Percentiles rank a stretch among this genome's conserved stretches.
Evolutionary conservation across 2,888 invertebrate genomes (phyloP).

Genomic region (Oligia strigilis): DNA sequence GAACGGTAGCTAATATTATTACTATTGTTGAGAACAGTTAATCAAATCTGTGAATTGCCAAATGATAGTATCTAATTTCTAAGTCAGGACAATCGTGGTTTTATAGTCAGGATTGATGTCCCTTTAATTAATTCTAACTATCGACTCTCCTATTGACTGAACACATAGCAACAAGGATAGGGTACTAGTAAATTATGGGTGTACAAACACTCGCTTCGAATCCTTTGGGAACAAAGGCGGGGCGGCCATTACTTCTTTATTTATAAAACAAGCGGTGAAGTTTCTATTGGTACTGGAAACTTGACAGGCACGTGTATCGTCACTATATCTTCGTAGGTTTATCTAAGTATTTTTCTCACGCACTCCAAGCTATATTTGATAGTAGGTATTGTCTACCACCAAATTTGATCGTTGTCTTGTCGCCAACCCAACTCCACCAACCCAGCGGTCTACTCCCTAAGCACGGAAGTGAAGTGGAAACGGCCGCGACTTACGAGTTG

Average conservation of each 20-base stretch:
- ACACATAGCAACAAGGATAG: constrained; percentile 17
- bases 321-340: constrained; percentile 1
- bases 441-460: too few relatives aligned
- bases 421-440: constrained; percentile 24
- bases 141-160: constrained; percentile 2
- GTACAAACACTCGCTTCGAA: not conserved
- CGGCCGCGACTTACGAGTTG: too few relatives aligned
- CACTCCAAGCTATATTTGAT: constrained; percentile 27
- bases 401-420: constrained; percentile 38
- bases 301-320: constrained; percentile 34
- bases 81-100: not conserved
- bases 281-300: constrained; percentile 25
- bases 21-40: not conserved
- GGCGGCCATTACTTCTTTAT: constrained; percentile 23
- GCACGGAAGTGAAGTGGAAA: too few relatives aligned
- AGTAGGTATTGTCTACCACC: constrained; percentile 17
- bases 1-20: constrained; percentile 19
- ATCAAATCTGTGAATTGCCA: constrained; percentile 5
- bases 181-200: constrained; percentile 28
- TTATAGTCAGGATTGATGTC: not conserved
- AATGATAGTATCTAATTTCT: constrained; percentile 5
- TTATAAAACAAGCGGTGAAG: constrained; percentile 36
- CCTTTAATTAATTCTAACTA: constrained; percentile 1
- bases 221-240: constrained; percentile 38
- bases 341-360: constrained; percentile 45